Evolutionary conservation across 2,113 vertebrate genomes (phyloP), one percentile per base, ranked within the genome.

Genomic region (Catharus fuscescens): DNA sequence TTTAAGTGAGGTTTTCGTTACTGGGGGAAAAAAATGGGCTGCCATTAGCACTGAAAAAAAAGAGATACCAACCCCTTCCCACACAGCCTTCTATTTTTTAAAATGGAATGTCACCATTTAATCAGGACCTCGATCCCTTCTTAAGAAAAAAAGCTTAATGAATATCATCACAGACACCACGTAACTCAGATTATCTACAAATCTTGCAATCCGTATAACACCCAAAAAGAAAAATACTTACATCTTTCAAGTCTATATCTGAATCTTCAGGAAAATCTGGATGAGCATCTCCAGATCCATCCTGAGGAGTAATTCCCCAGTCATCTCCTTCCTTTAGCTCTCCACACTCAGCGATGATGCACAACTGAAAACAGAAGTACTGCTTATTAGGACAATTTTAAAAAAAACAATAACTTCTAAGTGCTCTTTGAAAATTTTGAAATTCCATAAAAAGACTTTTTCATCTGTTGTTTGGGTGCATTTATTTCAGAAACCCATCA

Each of bases 211-310:
- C 42, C 70, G 10, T 67, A 74, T 77, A 83, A 66, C 26, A 59
- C 7, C 17, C 65, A 59, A 24, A 42, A 92, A 69, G 50, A 72
- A 92, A 93, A 87, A 64, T 84, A 98, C 99, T 97, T 96, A 99
- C 99, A 73, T 99, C 98, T 97, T 98, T 99, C 82, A 99, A 98
- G 95, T 99, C 98, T 36, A 98, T 50, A 60, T 99, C 98, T 1
- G 99, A 98, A 93, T 99, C 99, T 92, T 99, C 99, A 1, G 99
- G 99, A 96, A 99, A 99, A 85, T 99, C 99, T 65, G 99, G 98
- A 74, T 99, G 95, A 90, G 87, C 74, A 87, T 99, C 99, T 32
- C 99, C 99, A 73, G 98, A 98, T 44, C 98, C 98, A 65, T 99
- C 99, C 20, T 83, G 95, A 5, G 98, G 97, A 44, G 96, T 92